These are phyloP conservation scores for Drosophila simulans DNA, from an alignment of 1,140 invertebrate species.

Conservation along the genomic window DNA sequence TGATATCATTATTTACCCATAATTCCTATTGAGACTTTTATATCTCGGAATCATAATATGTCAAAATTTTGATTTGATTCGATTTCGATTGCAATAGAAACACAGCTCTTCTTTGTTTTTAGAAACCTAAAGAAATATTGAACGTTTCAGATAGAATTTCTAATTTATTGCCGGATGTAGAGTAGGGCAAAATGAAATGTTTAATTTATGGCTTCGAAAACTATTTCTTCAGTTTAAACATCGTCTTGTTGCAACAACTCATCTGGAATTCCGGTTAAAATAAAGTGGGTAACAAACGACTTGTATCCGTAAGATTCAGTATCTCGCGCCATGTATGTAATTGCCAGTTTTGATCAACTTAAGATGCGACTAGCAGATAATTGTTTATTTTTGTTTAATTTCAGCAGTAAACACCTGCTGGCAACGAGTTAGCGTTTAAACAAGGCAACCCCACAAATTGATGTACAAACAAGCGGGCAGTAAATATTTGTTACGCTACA, in stretches of 20 bases:
- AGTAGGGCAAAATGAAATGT: neutral
- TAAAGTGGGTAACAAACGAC: slow-evolving; percentile 6
- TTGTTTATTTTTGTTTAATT: slow-evolving; percentile 39
- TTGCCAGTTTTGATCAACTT: slow-evolving; percentile 21
- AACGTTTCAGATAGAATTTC: neutral
- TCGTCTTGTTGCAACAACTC: neutral
- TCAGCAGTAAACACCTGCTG: slow-evolving; percentile 16
- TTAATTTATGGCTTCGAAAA: neutral
- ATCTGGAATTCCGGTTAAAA: slow-evolving; percentile 10
- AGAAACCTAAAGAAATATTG: neutral
- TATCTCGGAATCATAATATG: slow-evolving; percentile 7
- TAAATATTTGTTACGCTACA: slow-evolving; percentile 47
- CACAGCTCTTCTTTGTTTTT: too few relatives aligned
- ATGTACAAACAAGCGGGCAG: slow-evolving; percentile 27
- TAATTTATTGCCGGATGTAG: slow-evolving; percentile 6
- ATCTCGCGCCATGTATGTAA: slow-evolving; percentile 22
- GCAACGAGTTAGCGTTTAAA: slow-evolving; percentile 13
- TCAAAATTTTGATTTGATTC: slow-evolving; percentile 19
- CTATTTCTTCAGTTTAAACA: slow-evolving; percentile 1
- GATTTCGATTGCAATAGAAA: neutral
- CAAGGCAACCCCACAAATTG: slow-evolving; percentile 18
- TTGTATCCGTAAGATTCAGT: neutral
- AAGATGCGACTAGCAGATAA: slow-evolving; percentile 17
- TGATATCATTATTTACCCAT: slow-evolving; percentile 2
- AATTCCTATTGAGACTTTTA: neutral